Base-by-base conservation (phyloP, 64 coral and sea anemone species). In the Actinia tenebrosa region DNA sequence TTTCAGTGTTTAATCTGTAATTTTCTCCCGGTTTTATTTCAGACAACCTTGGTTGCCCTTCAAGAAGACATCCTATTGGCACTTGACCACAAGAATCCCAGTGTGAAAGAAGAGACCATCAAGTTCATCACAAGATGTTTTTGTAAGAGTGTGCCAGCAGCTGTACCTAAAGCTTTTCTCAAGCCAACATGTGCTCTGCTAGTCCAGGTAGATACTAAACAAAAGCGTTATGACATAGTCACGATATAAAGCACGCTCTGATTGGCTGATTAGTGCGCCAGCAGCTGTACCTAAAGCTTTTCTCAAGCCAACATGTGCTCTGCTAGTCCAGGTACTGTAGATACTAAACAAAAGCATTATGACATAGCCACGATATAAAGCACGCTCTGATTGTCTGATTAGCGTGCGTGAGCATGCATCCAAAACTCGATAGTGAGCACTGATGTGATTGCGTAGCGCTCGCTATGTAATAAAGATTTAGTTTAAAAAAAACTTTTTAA, bases 11-110 rank as follows among this genome's bases (percentile, higher is more conserved):
- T 6, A 55, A 55, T 16, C 56, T 16, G 10, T 16, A 11, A 58
- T n/a, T 7, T 25, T 66, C 63, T 23, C 4, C 19, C 4, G 10
- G 5, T 22, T 20, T n/a, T 66, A 66, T 89, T 25, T 16, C 56
- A 98, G 96, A 95, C 96, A 26, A 95, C 81, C 44, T 66, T 98
- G 18, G 79, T 92, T 66, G 93, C 97, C 42, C 92, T 99, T 87
- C 93, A 95, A 79, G 97, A 99, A 58, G 93, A 99, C 30, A 9
- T 99, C 6, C 52, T 95, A 10, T 85, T 88, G 83, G 4, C 86
- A 75, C 77, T 99, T 47, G 90, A 95, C 56, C 92, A 79, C 91
- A 99, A 99, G 83, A 99, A 99, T 55, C 97, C 97, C 26, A 86
- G 27, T 53, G 91, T 99, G 11, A 99, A 94, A 64, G 97, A 99